Evolutionary conservation across 2,888 invertebrate species (phyloP).

Genomic region (Lissonota sp.): DNA sequence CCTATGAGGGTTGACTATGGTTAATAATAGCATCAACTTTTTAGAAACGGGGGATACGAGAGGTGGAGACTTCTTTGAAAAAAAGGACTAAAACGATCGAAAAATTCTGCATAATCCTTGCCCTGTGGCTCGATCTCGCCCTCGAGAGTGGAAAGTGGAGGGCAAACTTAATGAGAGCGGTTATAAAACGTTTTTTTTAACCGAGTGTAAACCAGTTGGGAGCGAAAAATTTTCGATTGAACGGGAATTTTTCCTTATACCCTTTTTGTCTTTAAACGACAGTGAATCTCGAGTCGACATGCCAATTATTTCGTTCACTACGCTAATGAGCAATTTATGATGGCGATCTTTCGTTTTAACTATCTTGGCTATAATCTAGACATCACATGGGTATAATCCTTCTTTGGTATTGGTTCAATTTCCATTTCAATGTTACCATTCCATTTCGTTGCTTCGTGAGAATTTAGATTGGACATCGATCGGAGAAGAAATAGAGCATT

Average conservation of each 20-base stretch:
- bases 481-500: constrained; percentile 9
- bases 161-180: constrained; percentile 30
- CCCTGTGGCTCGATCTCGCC: background rate
- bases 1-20: no score
- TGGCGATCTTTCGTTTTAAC: no score
- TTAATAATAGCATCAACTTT: background rate
- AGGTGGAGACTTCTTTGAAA: constrained; percentile 16
- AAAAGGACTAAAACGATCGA: constrained; percentile 50
- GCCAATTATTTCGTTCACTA: background rate
- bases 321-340: background rate
- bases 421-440: constrained; percentile 24
- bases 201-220: constrained; percentile 18
- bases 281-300: background rate
- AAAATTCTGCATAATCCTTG: constrained; percentile 56
- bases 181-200: constrained; percentile 41
- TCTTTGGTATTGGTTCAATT: constrained; percentile 43
- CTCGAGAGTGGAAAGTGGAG: constrained; percentile 8
- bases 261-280: background rate
- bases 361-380: no score
- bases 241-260: background rate
- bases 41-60: background rate
- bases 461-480: constrained; percentile 60
- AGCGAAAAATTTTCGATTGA: no score
- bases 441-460: constrained; percentile 32
- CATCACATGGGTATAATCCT: background rate